Evolutionary conservation across 2,888 invertebrate species (phyloP), one percentile per base, ranked within the genome.

Genomic region (Noctuana brunneofusca): DNA sequence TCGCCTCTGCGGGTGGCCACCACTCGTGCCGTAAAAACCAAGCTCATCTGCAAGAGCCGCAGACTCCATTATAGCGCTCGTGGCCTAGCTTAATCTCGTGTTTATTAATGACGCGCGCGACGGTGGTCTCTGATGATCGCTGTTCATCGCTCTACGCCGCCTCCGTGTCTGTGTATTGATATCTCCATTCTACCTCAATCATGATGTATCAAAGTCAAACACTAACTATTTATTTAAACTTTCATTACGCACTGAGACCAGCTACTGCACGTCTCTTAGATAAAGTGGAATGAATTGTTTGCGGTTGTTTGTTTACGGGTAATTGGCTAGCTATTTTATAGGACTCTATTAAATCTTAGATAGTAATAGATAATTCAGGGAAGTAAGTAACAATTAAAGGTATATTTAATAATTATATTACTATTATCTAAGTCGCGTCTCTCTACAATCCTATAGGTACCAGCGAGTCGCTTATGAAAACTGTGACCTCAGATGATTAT

Each of bases 21-120:
- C 71, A 74, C 89, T 90, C 89, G 89, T 89, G 89, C 88, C 86
- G 86, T 87, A 89, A 89, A 89, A 90, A 87, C 87, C 86, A 72
- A 86, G 72, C 83, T 89, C 89, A 89, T 89, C 89, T 89, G 77
- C 81, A 74, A 71, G 81, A 81, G 71, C 75, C 75, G 72, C 77
- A 78, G 80, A 79, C 78, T 81, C 86, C 84, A 88, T 89, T 88
- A 88, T 74, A 49, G 66, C 56, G 66, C 71, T 76, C 80, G 80
- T 79, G 76, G 81, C 76, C 84, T 87, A 86, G 85, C 80, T 79
- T 84, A 84, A 88, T 88, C 83, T 86, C 76, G 76, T 73, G 75
- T 82, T 86, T 86, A 89, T 88, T 89, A 90, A 87, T 84, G 84
- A 81, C 78, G 69, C 73, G 69, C 73, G 70, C 76, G 69, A 77